These are phyloP conservation scores for Antheraea mylitta DNA, from an alignment of 1,140 invertebrate genomes.

Conservation along the genomic window DNA sequence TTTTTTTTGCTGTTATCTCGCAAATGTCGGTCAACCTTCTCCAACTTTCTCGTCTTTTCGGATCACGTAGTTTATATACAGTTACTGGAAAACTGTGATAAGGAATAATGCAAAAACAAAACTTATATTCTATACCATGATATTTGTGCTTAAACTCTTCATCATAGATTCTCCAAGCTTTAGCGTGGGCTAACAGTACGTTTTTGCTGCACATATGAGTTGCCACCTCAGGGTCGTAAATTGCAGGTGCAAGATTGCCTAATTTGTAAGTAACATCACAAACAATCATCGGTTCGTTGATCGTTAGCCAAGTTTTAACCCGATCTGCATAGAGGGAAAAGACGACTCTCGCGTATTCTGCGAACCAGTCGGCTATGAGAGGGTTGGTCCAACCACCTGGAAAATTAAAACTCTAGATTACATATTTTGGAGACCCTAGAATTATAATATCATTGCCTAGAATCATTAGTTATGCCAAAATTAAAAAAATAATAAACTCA, in stretches of 20 bases:
- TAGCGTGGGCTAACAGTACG: constrained; percentile 79
- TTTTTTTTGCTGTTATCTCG: too few relatives aligned
- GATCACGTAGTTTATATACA: background rate
- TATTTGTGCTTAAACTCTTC: constrained; percentile 32
- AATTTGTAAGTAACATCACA: constrained; percentile 41
- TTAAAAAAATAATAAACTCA: too few relatives aligned
- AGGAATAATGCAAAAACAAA: background rate
- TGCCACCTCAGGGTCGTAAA: constrained; percentile 66
- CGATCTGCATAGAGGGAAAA: constrained; percentile 64
- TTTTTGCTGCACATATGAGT: constrained; percentile 78
- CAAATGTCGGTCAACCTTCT: too few relatives aligned
- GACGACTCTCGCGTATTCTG: constrained; percentile 59
- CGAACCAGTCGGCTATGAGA: constrained; percentile 67
- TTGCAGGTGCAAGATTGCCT: constrained; percentile 13
- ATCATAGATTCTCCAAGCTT: constrained; percentile 79
- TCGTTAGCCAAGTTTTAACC: constrained; percentile 67
- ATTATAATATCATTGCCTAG: too few relatives aligned
- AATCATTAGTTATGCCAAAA: too few relatives aligned
- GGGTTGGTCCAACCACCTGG: constrained; percentile 80
- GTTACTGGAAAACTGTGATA: background rate
- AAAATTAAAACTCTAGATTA: background rate
- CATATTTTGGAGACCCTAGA: too few relatives aligned
- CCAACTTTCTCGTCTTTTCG: too few relatives aligned
- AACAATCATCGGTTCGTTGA: constrained; percentile 47
- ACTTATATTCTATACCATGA: constrained; percentile 58